Conservation (phyloP, 2,888 invertebrate genomes). For the Cepaea hortensis region DNA sequence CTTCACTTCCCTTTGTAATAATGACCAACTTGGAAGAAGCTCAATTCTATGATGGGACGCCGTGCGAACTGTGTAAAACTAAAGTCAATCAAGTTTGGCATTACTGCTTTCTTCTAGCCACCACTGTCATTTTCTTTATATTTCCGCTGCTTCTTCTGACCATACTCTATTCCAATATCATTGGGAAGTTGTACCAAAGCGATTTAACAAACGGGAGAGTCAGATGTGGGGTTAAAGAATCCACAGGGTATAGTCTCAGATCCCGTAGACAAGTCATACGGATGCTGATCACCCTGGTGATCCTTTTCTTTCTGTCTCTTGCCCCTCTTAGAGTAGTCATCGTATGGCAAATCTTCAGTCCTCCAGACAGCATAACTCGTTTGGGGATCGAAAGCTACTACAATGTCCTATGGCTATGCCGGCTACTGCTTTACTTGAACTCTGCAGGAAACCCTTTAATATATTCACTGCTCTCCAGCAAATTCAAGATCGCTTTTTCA, state of each 20-base stretch:
- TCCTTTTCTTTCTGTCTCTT: constrained; percentile 92
- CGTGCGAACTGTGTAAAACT: constrained; percentile 27
- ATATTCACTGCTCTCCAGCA: constrained; percentile 93
- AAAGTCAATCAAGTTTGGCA: constrained; percentile 84
- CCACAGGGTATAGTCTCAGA: constrained; percentile 43
- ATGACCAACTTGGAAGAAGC: constrained; percentile 79
- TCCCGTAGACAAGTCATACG: constrained; percentile 64
- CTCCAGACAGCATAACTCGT: constrained; percentile 82
- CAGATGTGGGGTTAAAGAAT: constrained; percentile 22
- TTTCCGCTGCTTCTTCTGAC: constrained; percentile 88
- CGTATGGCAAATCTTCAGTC: constrained; percentile 84
- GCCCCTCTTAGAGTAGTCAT: constrained; percentile 91
- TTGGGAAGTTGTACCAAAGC: constrained; percentile 43
- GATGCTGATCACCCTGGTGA: constrained; percentile 64
- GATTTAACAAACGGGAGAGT: background rate
- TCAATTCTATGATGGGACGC: constrained; percentile 26
- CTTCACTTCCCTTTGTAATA: constrained; percentile 85
- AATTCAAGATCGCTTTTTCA: constrained; percentile 82
- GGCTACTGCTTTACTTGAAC: constrained; percentile 88
- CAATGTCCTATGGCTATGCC: constrained; percentile 88
- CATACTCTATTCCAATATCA: constrained; percentile 83
- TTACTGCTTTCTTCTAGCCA: constrained; percentile 86
- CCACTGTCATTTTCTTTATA: constrained; percentile 89
- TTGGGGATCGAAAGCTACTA: constrained; percentile 89
- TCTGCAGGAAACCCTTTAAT: constrained; percentile 94